phyloP scores from a whole-genome alignment of 2,888 invertebrate species.

The Hirtodrosophila trivittata region DNA sequence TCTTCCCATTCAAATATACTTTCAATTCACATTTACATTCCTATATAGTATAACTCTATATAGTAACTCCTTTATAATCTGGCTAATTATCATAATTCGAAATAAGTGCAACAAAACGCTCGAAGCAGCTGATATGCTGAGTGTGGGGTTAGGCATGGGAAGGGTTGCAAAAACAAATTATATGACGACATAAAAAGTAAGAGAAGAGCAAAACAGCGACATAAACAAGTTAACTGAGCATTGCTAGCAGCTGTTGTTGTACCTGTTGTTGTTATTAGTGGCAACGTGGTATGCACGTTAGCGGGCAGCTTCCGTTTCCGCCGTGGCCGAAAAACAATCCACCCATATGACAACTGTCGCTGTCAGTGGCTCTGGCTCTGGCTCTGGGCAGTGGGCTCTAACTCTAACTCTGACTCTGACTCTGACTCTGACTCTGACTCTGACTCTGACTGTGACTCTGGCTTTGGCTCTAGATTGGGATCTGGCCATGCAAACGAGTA shows the following conservation, averaged over 20 bases:
- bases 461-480: conserved; percentile 12
- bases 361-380: conserved; percentile 40
- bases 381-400: not conserved
- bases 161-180: conserved; percentile 49
- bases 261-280: conserved; percentile 25
- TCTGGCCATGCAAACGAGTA: conserved; percentile 46
- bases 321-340: conserved; percentile 66
- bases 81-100: not conserved
- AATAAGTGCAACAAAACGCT: not conserved
- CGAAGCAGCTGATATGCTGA: conserved; percentile 20
- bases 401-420: conserved; percentile 6
- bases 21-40: too few relatives aligned
- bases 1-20: too few relatives aligned
- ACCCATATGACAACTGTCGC: conserved; percentile 76
- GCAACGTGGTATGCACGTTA: conserved; percentile 53
- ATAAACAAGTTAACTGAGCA: conserved; percentile 73
- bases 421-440: conserved; percentile 31
- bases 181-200: conserved; percentile 60
- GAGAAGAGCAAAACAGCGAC: conserved; percentile 67
- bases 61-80: too few relatives aligned
- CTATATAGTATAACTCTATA: too few relatives aligned
- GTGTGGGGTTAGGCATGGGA: not conserved
- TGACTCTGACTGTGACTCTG: conserved; percentile 14
- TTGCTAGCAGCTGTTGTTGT: conserved; percentile 18
- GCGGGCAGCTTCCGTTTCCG: conserved; percentile 75